Conservation (phyloP, 1,140 invertebrate genomes). For the Neodiprion virginianus region DNA sequence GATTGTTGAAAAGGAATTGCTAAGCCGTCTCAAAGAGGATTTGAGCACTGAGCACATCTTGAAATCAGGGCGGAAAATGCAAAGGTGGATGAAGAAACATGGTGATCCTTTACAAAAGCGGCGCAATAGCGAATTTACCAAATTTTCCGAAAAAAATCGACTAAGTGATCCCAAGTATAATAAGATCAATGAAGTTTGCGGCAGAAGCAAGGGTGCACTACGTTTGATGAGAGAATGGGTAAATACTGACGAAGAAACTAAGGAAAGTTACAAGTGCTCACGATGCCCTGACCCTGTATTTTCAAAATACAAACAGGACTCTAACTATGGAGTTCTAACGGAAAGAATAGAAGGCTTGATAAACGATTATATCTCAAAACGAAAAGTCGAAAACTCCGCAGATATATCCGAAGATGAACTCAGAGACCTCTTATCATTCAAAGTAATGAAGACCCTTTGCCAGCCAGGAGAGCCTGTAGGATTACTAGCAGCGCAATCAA, state of each 20-base stretch:
- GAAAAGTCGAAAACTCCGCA: conserved; percentile 47
- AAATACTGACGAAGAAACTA: conserved; percentile 65
- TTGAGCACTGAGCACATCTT: conserved; percentile 53
- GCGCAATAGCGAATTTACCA: conserved; percentile 46
- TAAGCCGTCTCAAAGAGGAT: conserved; percentile 66
- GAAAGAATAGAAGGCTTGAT: conserved; percentile 80
- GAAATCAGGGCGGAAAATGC: conserved; percentile 61
- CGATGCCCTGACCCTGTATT: conserved; percentile 78
- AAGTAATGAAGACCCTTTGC: conserved; percentile 78
- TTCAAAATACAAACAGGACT: conserved; percentile 72
- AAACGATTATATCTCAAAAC: conserved; percentile 66
- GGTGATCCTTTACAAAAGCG: conserved; percentile 57
- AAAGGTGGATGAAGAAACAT: conserved; percentile 70
- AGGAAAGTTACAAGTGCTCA: conserved; percentile 52
- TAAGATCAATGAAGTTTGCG: conserved; percentile 34
- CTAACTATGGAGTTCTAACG: conserved; percentile 80
- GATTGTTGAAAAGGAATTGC: conserved; percentile 66
- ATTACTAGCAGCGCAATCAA: conserved; percentile 91
- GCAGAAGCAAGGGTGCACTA: conserved; percentile 55
- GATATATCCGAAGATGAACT: conserved; percentile 62
- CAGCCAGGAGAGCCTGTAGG: conserved; percentile 97
- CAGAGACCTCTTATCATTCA: conserved; percentile 76
- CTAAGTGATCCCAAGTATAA: conserved; percentile 48
- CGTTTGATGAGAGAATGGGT: conserved; percentile 72
- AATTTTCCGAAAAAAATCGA: conserved; percentile 41